Evolutionary conservation across 2,888 invertebrate genomes (phyloP).

Genomic region (Dendrolimus houi): DNA sequence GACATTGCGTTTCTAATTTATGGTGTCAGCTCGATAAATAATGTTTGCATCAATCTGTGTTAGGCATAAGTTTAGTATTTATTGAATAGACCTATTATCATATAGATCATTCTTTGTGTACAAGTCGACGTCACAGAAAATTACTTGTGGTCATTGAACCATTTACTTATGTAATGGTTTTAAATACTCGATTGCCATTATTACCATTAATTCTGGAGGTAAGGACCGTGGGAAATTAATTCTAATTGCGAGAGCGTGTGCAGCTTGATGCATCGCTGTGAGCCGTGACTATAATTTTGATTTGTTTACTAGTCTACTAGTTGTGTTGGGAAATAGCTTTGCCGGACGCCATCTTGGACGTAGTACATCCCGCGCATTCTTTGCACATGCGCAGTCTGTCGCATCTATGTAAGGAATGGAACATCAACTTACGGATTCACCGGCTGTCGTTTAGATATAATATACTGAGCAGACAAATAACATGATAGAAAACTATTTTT

Average conservation of each 20-base stretch:
- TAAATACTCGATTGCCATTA: not conserved
- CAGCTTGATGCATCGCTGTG: not conserved
- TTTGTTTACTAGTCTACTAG: not conserved
- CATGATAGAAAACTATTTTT: no score
- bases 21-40: no score
- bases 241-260: not conserved
- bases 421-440: not conserved
- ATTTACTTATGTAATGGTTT: no score
- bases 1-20: no score
- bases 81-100: no score
- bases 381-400: slow-evolving; percentile 34
- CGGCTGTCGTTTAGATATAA: not conserved
- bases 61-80: no score
- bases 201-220: not conserved
- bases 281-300: not conserved
- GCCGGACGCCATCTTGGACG: not conserved
- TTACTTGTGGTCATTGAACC: no score
- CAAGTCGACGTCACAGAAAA: no score
- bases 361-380: slow-evolving; percentile 27
- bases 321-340: not conserved
- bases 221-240: not conserved
- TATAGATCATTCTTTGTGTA: no score
- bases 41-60: no score
- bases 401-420: not conserved
- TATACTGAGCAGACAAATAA: no score